A percentile compares a stretch with the other conserved stretches of the same genome.
Conservation (phyloP, 2,888 invertebrate genomes). For the Miltochrista miniata region DNA sequence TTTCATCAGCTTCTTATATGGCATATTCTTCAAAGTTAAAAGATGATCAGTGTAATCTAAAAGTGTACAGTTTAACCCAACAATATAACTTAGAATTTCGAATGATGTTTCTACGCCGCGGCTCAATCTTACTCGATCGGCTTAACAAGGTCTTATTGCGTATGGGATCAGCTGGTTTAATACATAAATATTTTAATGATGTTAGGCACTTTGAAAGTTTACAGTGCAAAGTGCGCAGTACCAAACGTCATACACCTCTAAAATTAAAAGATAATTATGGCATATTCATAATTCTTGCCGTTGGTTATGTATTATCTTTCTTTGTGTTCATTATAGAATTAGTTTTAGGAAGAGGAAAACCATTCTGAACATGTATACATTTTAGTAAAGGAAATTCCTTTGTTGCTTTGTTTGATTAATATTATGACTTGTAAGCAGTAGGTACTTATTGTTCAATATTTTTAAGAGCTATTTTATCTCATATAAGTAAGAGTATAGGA, state of each 20-base stretch:
- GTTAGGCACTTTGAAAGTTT: constrained; percentile 26
- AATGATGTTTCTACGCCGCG: constrained; percentile 44
- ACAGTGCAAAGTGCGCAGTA: constrained; percentile 27
- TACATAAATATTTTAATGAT: constrained; percentile 18
- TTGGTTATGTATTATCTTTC: constrained; percentile 39
- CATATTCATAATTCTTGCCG: constrained; percentile 33
- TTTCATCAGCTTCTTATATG: constrained; percentile 22
- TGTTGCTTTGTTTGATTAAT: no score
- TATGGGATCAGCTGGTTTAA: constrained; percentile 31
- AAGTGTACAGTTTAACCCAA: constrained; percentile 33
- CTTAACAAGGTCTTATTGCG: constrained; percentile 21
- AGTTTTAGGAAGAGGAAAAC: background rate
- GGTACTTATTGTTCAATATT: no score
- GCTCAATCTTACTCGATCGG: constrained; percentile 35
- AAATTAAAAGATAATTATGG: constrained; percentile 27
- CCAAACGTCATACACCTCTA: constrained; percentile 8
- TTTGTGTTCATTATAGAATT: constrained; percentile 33
- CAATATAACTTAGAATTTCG: constrained; percentile 24
- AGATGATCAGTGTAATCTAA: constrained; percentile 30
- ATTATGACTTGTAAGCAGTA: no score
- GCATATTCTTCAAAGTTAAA: constrained; percentile 28
- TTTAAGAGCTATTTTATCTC: no score
- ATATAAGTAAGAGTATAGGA: no score
- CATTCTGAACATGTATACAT: no score
- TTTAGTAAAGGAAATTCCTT: no score